Base-by-base conservation (phyloP, 2,888 invertebrate genomes). In the Drosophila maculinotata region DNA sequence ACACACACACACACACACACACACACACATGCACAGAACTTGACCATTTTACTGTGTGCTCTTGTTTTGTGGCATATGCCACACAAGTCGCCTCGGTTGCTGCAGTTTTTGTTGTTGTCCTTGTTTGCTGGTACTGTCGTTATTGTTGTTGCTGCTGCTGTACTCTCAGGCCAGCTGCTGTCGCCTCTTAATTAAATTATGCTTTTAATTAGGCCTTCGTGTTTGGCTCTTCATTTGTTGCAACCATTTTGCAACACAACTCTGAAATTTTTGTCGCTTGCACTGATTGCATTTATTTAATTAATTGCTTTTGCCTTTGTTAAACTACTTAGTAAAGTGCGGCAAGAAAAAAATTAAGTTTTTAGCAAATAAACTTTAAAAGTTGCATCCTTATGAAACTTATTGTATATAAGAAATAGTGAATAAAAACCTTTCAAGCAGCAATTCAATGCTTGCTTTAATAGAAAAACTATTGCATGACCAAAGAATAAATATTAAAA, bases 141-240 rank as follows among this genome's bases (percentile, higher is more conserved):
- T 53, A 31, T 15, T 58, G 62, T 56, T 68, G 60, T 54, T 49
- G 57, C 35, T 53, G 25, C 4, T 56, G 63, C 14, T 63, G 58
- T 56, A n/a, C 14, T 65, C 49, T 54, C 42, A 68, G 68, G 60
- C 54, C 53, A 35, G 38, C 72, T 66, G 77, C 20, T 20, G 20
- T 4, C 63, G 76, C 67, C 83, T 74, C 80, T 86, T 81, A 81
- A 81, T 81, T 81, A 80, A 83, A 86, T 81, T 83, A 83, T 77
- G 75, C 67, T 86, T 79, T 81, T 86, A 81, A 81, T 81, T 81
- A 81, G 83, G 69, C 69, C 73, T 68, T 69, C 70, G 70, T 75
- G 72, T 65, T 70, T 30, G 45, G 15, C 65, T 75, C 70, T 69
- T 69, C 70, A 73, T 75, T 73, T 59, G 65, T 38, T 35, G 76